These are phyloP conservation scores for Anguilla pacifica DNA, from an alignment of 2,797 vertebrate species.

Conservation along the genomic window DNA sequence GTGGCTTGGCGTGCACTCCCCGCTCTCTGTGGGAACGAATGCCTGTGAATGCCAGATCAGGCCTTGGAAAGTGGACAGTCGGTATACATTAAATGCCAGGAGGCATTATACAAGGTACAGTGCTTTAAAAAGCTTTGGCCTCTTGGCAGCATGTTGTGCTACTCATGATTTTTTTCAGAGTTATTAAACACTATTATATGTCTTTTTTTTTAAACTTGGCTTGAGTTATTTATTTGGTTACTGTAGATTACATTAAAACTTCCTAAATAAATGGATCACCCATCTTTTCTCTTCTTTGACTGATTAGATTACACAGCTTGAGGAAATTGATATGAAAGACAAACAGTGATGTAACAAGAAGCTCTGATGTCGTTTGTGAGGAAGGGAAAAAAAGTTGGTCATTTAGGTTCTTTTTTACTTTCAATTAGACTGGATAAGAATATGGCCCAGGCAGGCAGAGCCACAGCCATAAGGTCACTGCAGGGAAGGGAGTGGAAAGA, in stretches of 20 bases:
- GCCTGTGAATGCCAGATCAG: neutral
- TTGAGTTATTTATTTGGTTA: neutral
- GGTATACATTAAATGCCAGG: conserved; percentile 7
- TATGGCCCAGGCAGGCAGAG: too few relatives aligned
- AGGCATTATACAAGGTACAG: neutral
- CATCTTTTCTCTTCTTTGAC: neutral
- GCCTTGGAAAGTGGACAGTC: conserved; percentile 1
- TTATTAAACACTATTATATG: neutral
- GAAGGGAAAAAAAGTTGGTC: too few relatives aligned
- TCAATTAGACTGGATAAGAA: too few relatives aligned
- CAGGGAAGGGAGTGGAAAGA: too few relatives aligned
- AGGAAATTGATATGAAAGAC: neutral
- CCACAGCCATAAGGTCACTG: too few relatives aligned
- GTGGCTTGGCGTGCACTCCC: conserved; percentile 10
- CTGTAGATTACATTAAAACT: neutral
- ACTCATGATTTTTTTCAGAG: neutral
- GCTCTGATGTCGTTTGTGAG: too few relatives aligned
- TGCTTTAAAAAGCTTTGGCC: neutral
- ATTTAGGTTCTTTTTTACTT: too few relatives aligned
- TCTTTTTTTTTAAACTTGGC: neutral
- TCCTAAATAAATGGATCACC: neutral
- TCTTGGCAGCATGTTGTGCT: neutral
- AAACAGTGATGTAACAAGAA: too few relatives aligned
- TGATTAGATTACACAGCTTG: neutral
- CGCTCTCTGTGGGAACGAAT: conserved; percentile 11